A percentile compares a stretch with the other conserved stretches of the same genome.
Conservation (phyloP, 2,797 vertebrate genomes). For the Rhinoraja longicauda region DNA sequence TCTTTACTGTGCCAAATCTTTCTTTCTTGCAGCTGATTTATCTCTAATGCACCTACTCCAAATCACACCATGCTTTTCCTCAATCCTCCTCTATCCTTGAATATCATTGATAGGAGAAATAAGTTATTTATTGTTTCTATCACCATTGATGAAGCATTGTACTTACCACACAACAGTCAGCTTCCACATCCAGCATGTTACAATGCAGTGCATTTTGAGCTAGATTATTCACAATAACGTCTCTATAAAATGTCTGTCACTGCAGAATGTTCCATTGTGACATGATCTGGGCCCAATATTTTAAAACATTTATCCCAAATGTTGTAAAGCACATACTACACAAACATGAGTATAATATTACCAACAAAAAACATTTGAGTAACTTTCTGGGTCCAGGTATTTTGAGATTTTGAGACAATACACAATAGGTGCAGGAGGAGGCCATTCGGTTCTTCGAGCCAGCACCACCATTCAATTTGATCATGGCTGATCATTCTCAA, state of each 20-base stretch:
- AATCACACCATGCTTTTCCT: background rate
- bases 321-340: background rate
- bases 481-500: too few species aligned
- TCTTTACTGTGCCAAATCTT: background rate
- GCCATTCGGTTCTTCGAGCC: too few species aligned
- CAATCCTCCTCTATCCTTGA: background rate
- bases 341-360: background rate
- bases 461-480: too few species aligned
- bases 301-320: background rate
- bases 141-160: background rate
- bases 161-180: background rate
- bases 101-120: background rate
- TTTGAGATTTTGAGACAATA: background rate
- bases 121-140: background rate
- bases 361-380: background rate
- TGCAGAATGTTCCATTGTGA: background rate
- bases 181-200: background rate
- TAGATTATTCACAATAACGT: background rate
- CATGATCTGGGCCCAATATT: background rate
- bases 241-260: too few species aligned
- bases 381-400: background rate
- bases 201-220: background rate
- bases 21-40: background rate
- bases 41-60: background rate
- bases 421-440: too few species aligned